Percentiles rank a stretch among this genome's conserved stretches.
Conservation (phyloP, 2,797 vertebrate species). For the Xerus rutilus region DNA sequence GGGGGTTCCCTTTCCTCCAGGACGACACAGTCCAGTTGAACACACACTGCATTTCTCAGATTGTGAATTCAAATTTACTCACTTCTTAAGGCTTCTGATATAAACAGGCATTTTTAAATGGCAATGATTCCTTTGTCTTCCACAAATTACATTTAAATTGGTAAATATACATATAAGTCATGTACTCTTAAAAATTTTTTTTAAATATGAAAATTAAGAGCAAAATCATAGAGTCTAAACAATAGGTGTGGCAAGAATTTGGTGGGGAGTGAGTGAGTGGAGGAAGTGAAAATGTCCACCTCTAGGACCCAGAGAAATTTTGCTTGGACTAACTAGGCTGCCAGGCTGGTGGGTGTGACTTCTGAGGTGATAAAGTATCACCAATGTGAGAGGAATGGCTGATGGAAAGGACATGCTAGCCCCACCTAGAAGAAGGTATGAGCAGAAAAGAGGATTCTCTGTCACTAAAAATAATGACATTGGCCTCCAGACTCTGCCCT, state of each 20-base stretch:
- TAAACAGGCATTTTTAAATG: background rate
- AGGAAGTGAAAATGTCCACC: background rate
- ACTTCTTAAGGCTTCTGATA: slow-evolving; percentile 43
- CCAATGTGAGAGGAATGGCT: background rate
- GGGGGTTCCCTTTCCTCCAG: background rate
- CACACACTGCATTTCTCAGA: background rate
- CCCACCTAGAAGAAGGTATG: slow-evolving; percentile 9
- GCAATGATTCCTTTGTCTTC: background rate
- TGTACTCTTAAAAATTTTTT: background rate
- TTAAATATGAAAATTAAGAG: slow-evolving; percentile 21
- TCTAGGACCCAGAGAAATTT: background rate
- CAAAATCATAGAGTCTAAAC: background rate
- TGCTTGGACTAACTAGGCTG: background rate
- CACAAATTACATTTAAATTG: slow-evolving; percentile 19
- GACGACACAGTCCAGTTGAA: background rate
- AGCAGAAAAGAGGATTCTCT: slow-evolving; percentile 49
- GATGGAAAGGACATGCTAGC: background rate
- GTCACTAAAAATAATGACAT: background rate
- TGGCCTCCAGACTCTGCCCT: background rate
- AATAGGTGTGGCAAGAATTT: background rate
- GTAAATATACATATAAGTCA: background rate
- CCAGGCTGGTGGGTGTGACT: background rate
- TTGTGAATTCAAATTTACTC: background rate
- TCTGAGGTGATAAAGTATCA: background rate
- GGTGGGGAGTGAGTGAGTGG: background rate